Evolutionary conservation across 2,888 invertebrate species (phyloP).

Genomic region (Melanchra persicariae): DNA sequence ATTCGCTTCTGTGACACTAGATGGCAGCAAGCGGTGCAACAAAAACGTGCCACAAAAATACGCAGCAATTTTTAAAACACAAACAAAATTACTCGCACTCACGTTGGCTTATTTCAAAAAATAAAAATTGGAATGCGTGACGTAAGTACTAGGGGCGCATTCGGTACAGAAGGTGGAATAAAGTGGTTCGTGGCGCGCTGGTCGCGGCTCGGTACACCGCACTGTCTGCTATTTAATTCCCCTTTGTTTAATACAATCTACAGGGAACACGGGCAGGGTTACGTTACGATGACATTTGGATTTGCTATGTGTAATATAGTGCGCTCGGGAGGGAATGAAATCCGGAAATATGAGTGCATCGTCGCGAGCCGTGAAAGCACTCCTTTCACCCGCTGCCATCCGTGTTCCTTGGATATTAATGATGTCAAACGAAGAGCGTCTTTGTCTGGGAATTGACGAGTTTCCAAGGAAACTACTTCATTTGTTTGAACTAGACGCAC

Average conservation of each 20-base stretch:
- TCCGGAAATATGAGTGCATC: slow-evolving; percentile 83
- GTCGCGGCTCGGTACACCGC: slow-evolving; percentile 80
- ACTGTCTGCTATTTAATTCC: slow-evolving; percentile 83
- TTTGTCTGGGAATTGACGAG: slow-evolving; percentile 78
- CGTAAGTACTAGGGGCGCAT: slow-evolving; percentile 68
- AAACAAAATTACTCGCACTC: slow-evolving; percentile 68
- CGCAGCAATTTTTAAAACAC: slow-evolving; percentile 64
- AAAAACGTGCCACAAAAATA: slow-evolving; percentile 54
- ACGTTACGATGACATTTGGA: slow-evolving; percentile 83
- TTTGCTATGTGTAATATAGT: slow-evolving; percentile 77
- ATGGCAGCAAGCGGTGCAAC: slow-evolving; percentile 60
- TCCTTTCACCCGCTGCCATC: slow-evolving; percentile 71
- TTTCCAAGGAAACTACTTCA: slow-evolving; percentile 70
- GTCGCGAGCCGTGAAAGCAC: slow-evolving; percentile 71
- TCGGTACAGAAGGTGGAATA: slow-evolving; percentile 72
- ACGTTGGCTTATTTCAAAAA: slow-evolving; percentile 66
- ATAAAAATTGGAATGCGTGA: slow-evolving; percentile 69
- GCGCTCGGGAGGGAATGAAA: slow-evolving; percentile 76
- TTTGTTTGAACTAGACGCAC: slow-evolving; percentile 69
- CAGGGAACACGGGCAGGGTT: slow-evolving; percentile 79
- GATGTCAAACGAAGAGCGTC: slow-evolving; percentile 74
- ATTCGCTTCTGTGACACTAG: slow-evolving; percentile 54
- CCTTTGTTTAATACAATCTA: slow-evolving; percentile 86
- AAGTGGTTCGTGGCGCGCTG: slow-evolving; percentile 77
- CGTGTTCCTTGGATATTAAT: slow-evolving; percentile 77